Percentiles rank a stretch among this genome's conserved stretches.
phyloP scores from a whole-genome alignment of 2,797 vertebrate genomes.

The Thaleichthys pacificus region DNA sequence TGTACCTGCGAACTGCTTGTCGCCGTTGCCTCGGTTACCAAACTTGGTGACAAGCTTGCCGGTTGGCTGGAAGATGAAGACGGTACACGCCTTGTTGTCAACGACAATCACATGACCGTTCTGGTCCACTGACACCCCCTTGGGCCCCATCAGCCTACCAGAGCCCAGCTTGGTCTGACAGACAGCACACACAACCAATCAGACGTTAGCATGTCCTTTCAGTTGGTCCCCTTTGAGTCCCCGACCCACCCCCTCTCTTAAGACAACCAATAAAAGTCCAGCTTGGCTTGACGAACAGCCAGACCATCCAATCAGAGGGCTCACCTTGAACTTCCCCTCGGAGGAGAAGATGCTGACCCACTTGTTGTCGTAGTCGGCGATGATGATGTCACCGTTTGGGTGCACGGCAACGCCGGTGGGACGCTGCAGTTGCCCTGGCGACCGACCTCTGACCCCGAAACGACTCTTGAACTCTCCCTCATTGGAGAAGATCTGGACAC shows the following conservation, averaged over 20 bases:
- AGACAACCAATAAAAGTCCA: too few relatives aligned
- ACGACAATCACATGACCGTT: constrained; percentile 97
- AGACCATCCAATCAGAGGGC: neutral
- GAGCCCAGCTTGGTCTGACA: constrained; percentile 93
- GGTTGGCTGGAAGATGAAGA: constrained; percentile 96
- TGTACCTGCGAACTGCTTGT: constrained; percentile 98
- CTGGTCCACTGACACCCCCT: constrained; percentile 95
- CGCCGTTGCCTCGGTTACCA: constrained; percentile 93
- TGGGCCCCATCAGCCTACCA: constrained; percentile 96
- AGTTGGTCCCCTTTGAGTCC: too few relatives aligned
- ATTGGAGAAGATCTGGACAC: constrained; percentile 89
- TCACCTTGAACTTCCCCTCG: constrained; percentile 97
- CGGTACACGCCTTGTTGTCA: constrained; percentile 97
- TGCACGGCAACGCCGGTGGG: constrained; percentile 96
- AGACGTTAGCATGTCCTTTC: neutral
- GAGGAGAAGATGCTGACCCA: constrained; percentile 99
- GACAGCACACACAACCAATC: constrained; percentile 7
- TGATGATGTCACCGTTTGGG: constrained; percentile 95
- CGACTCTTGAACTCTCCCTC: constrained; percentile 95
- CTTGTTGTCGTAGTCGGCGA: constrained; percentile 98
- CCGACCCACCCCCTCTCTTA: too few relatives aligned
- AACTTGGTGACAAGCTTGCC: constrained; percentile 97
- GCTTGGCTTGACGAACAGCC: neutral
- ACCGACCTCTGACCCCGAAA: constrained; percentile 92
- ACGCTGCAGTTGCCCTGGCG: constrained; percentile 91